Percentiles rank a stretch among this genome's conserved stretches.
Conservation (phyloP, 2,888 invertebrate genomes). For the Automeris io region DNA sequence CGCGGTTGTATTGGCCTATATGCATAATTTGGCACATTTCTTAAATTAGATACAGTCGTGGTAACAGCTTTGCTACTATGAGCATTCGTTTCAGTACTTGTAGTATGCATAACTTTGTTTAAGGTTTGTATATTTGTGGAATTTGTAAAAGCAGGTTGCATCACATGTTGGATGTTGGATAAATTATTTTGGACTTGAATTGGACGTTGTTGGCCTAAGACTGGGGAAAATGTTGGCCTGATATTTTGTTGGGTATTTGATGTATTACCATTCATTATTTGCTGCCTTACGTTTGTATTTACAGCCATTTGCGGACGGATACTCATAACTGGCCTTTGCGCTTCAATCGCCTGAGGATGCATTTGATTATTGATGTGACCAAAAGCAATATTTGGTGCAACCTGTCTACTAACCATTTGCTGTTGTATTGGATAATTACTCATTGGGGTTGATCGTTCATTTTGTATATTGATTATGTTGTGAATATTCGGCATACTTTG, state of each 20-base stretch:
- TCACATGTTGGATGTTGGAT: slow-evolving; percentile 9
- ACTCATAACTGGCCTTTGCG: slow-evolving; percentile 20
- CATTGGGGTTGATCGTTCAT: slow-evolving; percentile 4
- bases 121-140: slow-evolving; percentile 14
- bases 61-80: slow-evolving; percentile 12
- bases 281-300: slow-evolving; percentile 2
- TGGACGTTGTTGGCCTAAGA: slow-evolving; percentile 20
- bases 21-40: slow-evolving; percentile 30
- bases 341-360: slow-evolving; percentile 18
- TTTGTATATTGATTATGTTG: slow-evolving; percentile 17
- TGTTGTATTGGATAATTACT: slow-evolving; percentile 17
- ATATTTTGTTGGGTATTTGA: slow-evolving; percentile 9
- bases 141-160: slow-evolving; percentile 10
- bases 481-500: slow-evolving; percentile 26
- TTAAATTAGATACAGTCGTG: slow-evolving; percentile 16
- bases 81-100: slow-evolving; percentile 12
- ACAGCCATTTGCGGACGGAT: slow-evolving; percentile 13
- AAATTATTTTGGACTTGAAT: slow-evolving; percentile 6
- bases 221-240: slow-evolving; percentile 22
- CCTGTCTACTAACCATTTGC: slow-evolving; percentile 14
- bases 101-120: slow-evolving; percentile 14
- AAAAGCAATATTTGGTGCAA: slow-evolving; percentile 6
- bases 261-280: slow-evolving; percentile 9
- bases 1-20: slow-evolving; percentile 51
- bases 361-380: slow-evolving; percentile 13